phyloP scores from a whole-genome alignment of 2,888 invertebrate genomes.

The Chrysolina americana region DNA sequence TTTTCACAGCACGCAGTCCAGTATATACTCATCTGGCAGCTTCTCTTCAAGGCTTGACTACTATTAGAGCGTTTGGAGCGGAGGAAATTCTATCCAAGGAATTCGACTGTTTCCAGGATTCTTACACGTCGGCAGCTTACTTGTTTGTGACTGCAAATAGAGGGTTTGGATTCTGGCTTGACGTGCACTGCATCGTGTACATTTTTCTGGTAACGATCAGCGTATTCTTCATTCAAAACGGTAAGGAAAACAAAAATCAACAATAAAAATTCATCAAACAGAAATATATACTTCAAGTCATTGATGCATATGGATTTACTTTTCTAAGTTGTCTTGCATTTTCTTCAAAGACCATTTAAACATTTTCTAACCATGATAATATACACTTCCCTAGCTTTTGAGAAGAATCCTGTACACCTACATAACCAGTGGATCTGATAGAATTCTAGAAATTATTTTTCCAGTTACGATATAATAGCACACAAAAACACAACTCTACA shows the following conservation, averaged over 20 bases:
- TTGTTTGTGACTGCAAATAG: conserved; percentile 76
- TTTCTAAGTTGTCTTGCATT: too few relatives aligned
- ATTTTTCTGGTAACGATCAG: conserved; percentile 76
- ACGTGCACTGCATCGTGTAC: conserved; percentile 77
- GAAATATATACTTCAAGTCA: too few relatives aligned
- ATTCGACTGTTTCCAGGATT: conserved; percentile 76
- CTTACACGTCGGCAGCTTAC: conserved; percentile 82
- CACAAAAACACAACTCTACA: too few relatives aligned
- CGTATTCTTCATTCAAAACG: conserved; percentile 62
- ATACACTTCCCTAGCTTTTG: too few relatives aligned
- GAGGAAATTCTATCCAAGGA: conserved; percentile 74
- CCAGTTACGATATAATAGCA: too few relatives aligned
- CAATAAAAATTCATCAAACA: too few relatives aligned
- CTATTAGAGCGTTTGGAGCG: conserved; percentile 80
- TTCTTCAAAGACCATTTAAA: too few relatives aligned
- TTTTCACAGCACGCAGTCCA: conserved; percentile 79
- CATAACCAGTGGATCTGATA: too few relatives aligned
- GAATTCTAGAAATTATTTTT: too few relatives aligned
- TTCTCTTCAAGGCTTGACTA: conserved; percentile 82
- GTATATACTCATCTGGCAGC: conserved; percentile 83
- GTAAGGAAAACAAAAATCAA: not conserved
- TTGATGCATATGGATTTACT: too few relatives aligned
- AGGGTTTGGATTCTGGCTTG: conserved; percentile 81
- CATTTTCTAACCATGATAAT: too few relatives aligned
- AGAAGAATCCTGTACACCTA: too few relatives aligned